Evolutionary conservation across 1,140 invertebrate genomes (phyloP), one percentile per base, ranked within the genome.

Genomic region (Brachionus koreanus): DNA sequence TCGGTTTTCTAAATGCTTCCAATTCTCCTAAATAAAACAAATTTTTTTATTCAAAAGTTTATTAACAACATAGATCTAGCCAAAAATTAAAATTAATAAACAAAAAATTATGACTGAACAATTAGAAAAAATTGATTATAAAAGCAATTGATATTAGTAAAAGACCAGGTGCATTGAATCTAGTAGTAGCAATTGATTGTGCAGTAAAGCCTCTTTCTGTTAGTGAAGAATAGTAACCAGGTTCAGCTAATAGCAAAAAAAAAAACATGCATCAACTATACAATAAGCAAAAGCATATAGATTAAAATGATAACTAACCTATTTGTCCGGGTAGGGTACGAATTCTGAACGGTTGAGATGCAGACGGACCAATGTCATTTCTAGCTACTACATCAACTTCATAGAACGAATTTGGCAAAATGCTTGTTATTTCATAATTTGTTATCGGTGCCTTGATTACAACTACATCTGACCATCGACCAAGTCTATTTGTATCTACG

Each of bases 281-380:
- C 42, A 25, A 23, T 74, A 43, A 74, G 33, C 25, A 35, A 12
- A 25, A 37, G 35, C n/a, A 12, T 46, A 3, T 35, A 13, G n/a
- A 23, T 10, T 5, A 46, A 74, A 74, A 74, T 46, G 9, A 12
- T 3, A 23, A 74, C 69, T 46, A 74, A 74, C 69, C 69, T 43
- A 74, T 74, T 46, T 46, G 69, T 74, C 69, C 69, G 39, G 76
- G 49, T 0, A 65, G 35, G 9, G 76, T 79, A 9, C 76, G 76
- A 12, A 79, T 61, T 19, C 76, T 39, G 29, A 79, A 79, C 3
- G 76, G 76, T 12, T 79, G 76, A 37, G 76, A 61, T 37, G 76
- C 49, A 4, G 76, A 79, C 9, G 49, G 46, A 3, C 76, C 76
- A 79, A 79, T 79, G 39, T 79, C 76, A 37, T 79, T 79, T 16